Percentiles rank a stretch among this genome's conserved stretches.
phyloP scores from a whole-genome alignment of 2,797 vertebrate genomes.

The Orestias chungarensis region DNA sequence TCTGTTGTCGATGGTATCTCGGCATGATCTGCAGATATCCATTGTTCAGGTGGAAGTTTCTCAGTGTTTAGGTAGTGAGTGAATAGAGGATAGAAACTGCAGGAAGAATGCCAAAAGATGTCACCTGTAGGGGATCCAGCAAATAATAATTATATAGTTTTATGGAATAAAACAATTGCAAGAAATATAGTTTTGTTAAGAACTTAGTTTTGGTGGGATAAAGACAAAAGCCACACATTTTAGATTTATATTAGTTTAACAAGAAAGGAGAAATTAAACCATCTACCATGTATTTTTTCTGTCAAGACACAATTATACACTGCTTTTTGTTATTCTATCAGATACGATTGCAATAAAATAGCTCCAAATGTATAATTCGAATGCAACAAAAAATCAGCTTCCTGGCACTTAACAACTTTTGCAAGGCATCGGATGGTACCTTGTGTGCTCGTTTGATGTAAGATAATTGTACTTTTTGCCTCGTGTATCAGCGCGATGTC shows the following conservation, averaged over 20 bases:
- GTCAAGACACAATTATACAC: neutral
- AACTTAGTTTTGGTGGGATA: neutral
- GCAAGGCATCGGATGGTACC: neutral
- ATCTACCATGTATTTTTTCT: neutral
- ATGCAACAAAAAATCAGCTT: neutral
- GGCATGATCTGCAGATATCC: neutral
- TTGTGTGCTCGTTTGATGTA: conserved; percentile 47
- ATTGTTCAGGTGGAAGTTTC: neutral
- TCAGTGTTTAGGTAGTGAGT: neutral
- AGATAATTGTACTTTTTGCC: conserved; percentile 47
- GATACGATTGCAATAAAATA: neutral
- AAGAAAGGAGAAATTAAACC: neutral
- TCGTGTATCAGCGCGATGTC: conserved; percentile 32
- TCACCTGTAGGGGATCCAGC: neutral
- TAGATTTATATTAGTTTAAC: neutral
- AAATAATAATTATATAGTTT: too few relatives aligned
- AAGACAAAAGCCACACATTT: neutral
- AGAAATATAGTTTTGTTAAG: neutral
- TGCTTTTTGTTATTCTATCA: neutral
- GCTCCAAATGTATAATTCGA: neutral
- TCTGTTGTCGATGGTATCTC: neutral
- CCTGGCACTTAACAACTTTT: neutral
- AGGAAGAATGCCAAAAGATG: neutral
- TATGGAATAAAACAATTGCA: neutral
- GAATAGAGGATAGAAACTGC: neutral